Evolutionary conservation across 2,113 vertebrate species (phyloP).

Genomic region (Erythrolamprus reginae): DNA sequence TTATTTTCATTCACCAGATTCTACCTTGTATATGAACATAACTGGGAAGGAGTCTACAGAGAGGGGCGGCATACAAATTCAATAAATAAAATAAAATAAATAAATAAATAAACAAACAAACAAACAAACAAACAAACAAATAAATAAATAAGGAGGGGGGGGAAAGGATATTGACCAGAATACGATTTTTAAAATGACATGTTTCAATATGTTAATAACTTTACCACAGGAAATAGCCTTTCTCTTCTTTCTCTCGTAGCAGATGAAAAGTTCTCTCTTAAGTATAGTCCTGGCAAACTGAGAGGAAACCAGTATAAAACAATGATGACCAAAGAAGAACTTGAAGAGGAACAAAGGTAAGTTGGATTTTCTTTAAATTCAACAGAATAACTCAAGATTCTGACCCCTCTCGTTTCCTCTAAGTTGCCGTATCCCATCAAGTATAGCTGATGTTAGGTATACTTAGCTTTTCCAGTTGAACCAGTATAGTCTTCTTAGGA

Average conservation of each 20-base stretch:
- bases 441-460: neutral
- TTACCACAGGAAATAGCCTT: neutral
- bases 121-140: no score
- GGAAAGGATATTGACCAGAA: neutral
- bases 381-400: neutral
- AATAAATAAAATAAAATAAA: no score
- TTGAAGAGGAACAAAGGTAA: constrained; percentile 91
- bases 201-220: neutral
- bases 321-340: constrained; percentile 86
- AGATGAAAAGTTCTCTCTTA: constrained; percentile 68
- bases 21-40: neutral
- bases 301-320: constrained; percentile 80
- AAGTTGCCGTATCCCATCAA: neutral
- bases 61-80: no score
- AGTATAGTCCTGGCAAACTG: constrained; percentile 78
- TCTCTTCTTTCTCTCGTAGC: constrained; percentile 40
- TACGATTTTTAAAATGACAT: neutral
- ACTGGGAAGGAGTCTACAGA: no score
- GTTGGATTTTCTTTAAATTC: constrained; percentile 28
- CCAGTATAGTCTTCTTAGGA: neutral
- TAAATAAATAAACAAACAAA: no score
- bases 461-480: neutral
- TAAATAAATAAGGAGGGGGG: no score
- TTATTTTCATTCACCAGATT: neutral
- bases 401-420: neutral